Base-by-base conservation (phyloP, 2,888 invertebrate species). In the Orthonychiurus folsomi region DNA sequence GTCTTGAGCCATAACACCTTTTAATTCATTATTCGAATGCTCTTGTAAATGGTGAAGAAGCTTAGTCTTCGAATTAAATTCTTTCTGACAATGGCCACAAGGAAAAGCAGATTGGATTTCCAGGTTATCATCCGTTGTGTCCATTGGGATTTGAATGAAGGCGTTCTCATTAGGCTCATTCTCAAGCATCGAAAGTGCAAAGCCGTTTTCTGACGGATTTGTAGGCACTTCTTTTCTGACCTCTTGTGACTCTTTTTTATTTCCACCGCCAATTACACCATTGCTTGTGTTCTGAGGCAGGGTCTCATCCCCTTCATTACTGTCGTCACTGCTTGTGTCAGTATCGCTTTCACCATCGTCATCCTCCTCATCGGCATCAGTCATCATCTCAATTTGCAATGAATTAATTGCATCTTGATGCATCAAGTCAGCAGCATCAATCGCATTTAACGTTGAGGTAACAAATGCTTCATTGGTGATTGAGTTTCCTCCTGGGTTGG, bases 61-160 rank as follows among this genome's bases (percentile, higher is more conserved):
- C 57, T 63, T 61, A 54, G 63, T 56, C 48, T 66, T 59, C 26
- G 64, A 56, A 3, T 63, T 57, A 52, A 68, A 69, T 53, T 69
- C 68, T 50, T 66, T 68, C 54, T 69, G 68, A 56, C 69, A 69
- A 57, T 68, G 66, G 0, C 65, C 66, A 56, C 69, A 69, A 18
- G 66, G 63, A 54, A 63, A 66, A 12, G 12, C 52, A 28, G 20
- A 56, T 61, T 18, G 52, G 18, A 50, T 63, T 57, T 48, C 52
- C 52, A 24, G 27, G 48, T 2, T 56, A 56, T 21, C 57, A 59
- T 23, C 25, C 12, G 53, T 50, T 18, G 23, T 26, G 23, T n/a
- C 27, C 24, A 27, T 20, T 23, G 20, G n/a, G 2, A 50, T 37
- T 15, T 28, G 57, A 47, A 48, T 48, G 27, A 59, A 55, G 23